Evolutionary conservation across 2,888 invertebrate genomes (phyloP).

Genomic region (Plemyria rubiginata): DNA sequence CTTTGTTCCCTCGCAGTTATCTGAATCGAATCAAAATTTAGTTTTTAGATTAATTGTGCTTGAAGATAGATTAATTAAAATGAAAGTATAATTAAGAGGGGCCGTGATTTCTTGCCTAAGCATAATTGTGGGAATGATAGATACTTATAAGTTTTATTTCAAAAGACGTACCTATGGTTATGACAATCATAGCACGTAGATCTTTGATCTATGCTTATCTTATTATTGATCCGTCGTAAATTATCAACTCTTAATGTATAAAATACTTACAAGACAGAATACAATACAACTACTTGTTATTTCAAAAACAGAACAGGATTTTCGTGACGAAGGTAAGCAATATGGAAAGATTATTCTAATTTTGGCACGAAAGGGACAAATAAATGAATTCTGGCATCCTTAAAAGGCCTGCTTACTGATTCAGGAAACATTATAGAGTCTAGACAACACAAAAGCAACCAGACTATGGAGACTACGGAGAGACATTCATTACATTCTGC

Average conservation of each 20-base stretch:
- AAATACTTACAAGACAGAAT: too few species aligned
- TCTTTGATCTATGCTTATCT: not conserved
- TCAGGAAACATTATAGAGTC: conserved; percentile 16
- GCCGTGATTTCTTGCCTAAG: conserved; percentile 24
- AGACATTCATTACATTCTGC: conserved; percentile 16
- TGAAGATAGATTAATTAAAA: conserved; percentile 34
- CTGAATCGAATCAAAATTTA: conserved; percentile 31
- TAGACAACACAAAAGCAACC: conserved; percentile 26
- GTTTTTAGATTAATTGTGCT: conserved; percentile 34
- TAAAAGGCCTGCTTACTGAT: conserved; percentile 13
- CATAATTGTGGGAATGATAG: conserved; percentile 7
- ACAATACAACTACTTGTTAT: not conserved
- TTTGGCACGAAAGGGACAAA: not conserved
- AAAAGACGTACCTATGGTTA: not conserved
- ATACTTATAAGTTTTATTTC: not conserved
- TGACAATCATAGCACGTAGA: not conserved
- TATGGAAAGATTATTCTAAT: conserved; percentile 10
- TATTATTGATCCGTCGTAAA: not conserved
- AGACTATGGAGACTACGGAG: conserved; percentile 12
- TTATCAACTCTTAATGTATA: too few species aligned
- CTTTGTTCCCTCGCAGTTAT: conserved; percentile 37
- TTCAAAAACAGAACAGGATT: conserved; percentile 5
- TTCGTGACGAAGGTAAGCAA: conserved; percentile 17
- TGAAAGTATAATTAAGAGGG: conserved; percentile 20
- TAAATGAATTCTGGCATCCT: not conserved